Evolutionary conservation across 2,888 invertebrate genomes (phyloP).

Genomic region (Ophonus ardosiacus): DNA sequence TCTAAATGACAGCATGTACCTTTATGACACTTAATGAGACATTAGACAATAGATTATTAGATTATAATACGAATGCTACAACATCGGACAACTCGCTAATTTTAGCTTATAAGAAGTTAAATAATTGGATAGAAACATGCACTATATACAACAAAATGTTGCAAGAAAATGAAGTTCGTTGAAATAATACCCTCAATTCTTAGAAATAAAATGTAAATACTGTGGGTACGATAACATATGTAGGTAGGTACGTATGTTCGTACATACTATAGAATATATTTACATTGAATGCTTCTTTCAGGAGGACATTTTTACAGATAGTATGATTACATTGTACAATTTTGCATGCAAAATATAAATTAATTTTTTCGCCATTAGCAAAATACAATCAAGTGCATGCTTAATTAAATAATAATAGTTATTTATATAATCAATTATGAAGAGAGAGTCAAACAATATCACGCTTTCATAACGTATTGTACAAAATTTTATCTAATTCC

Average conservation of each 20-base stretch:
- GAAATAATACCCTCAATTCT: neutral
- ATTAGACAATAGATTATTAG: conserved; percentile 37
- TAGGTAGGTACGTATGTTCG: neutral
- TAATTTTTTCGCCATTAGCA: neutral
- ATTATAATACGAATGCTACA: conserved; percentile 9
- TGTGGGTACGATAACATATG: neutral
- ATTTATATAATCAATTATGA: too few species aligned
- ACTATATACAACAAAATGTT: too few species aligned
- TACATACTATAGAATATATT: neutral
- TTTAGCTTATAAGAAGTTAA: neutral
- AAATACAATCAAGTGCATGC: too few species aligned
- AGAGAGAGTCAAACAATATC: too few species aligned
- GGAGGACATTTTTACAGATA: neutral
- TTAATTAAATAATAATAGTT: too few species aligned
- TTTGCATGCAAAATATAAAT: neutral
- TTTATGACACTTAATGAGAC: conserved; percentile 35
- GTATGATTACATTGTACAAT: neutral
- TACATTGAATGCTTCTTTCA: neutral
- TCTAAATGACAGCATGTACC: conserved; percentile 55
- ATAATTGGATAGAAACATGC: neutral
- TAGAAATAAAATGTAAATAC: neutral
- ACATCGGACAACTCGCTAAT: neutral
- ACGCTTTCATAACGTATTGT: too few species aligned
- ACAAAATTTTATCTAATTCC: too few species aligned
- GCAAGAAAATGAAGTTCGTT: too few species aligned